Evolutionary conservation across 2,113 vertebrate genomes (phyloP), one percentile per base, ranked within the genome.

Genomic region (Acinonyx jubatus): DNA sequence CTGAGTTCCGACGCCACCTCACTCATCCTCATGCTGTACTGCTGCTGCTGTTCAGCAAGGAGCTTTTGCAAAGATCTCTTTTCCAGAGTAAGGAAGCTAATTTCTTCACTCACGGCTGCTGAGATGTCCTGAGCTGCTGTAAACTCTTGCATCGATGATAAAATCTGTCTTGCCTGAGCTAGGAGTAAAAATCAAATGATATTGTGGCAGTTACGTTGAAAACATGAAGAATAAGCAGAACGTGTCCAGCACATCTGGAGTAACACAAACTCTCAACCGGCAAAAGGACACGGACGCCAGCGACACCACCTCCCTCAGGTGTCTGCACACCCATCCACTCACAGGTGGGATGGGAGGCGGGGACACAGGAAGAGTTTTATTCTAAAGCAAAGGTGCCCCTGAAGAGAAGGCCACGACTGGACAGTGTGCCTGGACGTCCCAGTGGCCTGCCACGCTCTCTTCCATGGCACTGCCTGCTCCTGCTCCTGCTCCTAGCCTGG

Each of bases 151-250:
- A 99, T 98, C 98, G 98, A 98, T 4, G 99, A 99, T 86, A 99
- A 98, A 97, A 99, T 97, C 79, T 98, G 98, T 50, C 99, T 98
- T 23, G 99, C 99, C 74, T 99, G 99, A 96, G 98, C 99, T 99
- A 45, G 76, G 36, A 90, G 93, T 15, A 41, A 61, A 95, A 80
- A 79, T 52, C 33, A 71, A 84, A 71, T 27, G 25, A 31, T 41
- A 38, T 41, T 16, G 79, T 0, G 12, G 15, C 15, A 36, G 18
- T 38, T 21, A 50, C 1, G 36, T 33, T 7, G 33, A 31, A 61
- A 93, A 21, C 31, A 36, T 9, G 7, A 74, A 68, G 31, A 2
- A 6, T 1, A 93, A 50, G 81, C 45, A 89, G 61, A 84, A 61
- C 5, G 13, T 0, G 27, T 7, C n/a, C 33, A 27, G 18, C 8